A percentile compares a stretch with the other conserved stretches of the same genome.
These are phyloP conservation scores for Sebastes wilsoni DNA, from an alignment of 2,797 vertebrate genomes.

Conservation along the genomic window DNA sequence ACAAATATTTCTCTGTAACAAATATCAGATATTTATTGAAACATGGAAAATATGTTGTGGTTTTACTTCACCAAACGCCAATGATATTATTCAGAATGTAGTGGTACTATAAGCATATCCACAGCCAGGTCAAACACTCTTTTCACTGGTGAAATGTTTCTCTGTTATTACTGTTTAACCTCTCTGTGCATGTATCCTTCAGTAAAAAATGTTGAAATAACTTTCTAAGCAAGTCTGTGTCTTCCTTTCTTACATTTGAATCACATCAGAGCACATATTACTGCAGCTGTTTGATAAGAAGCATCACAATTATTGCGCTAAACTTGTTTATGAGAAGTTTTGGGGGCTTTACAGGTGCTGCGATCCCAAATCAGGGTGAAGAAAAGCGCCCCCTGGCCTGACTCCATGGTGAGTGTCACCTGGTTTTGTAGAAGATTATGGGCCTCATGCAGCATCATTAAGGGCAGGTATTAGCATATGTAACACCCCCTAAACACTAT, in stretches of 20 bases:
- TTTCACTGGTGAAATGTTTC: constrained; percentile 82
- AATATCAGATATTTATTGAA: constrained; percentile 77
- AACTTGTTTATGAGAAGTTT: constrained; percentile 16
- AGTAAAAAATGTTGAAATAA: constrained; percentile 72
- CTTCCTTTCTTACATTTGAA: constrained; percentile 53
- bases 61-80: constrained; percentile 14
- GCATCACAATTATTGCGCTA: neutral
- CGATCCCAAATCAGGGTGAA: constrained; percentile 63
- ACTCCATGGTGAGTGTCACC: constrained; percentile 68
- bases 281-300: neutral
- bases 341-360: constrained; percentile 54
- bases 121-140: constrained; percentile 53
- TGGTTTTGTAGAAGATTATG: neutral
- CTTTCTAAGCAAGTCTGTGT: constrained; percentile 55
- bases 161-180: constrained; percentile 64
- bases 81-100: constrained; percentile 34
- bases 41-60: constrained; percentile 50
- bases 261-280: neutral
- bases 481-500: too few species aligned
- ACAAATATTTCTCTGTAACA: constrained; percentile 33
- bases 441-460: too few species aligned
- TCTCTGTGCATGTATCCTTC: constrained; percentile 74
- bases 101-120: constrained; percentile 7
- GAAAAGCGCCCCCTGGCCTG: constrained; percentile 62
- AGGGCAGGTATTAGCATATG: too few species aligned